phyloP scores from a whole-genome alignment of 2,888 invertebrate genomes.

The Volucella bombylans region DNA sequence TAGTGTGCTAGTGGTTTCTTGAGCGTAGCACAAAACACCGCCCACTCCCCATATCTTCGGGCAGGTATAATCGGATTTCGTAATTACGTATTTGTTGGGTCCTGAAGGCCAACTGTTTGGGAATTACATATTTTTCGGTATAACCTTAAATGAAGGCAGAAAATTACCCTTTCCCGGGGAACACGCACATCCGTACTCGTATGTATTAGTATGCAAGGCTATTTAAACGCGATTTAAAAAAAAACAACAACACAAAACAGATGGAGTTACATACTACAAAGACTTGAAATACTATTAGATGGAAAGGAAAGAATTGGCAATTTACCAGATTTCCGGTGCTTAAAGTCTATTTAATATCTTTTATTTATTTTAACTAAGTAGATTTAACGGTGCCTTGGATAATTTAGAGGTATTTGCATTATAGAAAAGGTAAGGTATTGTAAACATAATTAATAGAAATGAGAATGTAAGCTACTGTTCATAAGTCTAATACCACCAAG shows the following conservation, averaged over 20 bases:
- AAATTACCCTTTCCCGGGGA: not conserved
- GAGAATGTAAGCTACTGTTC: too few species aligned
- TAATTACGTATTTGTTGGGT: slow-evolving; percentile 60
- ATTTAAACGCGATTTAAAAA: not conserved
- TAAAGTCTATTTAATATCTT: too few species aligned
- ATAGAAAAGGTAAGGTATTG: too few species aligned
- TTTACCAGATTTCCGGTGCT: too few species aligned
- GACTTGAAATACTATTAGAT: not conserved
- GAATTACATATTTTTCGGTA: slow-evolving; percentile 18
- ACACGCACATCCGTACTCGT: not conserved
- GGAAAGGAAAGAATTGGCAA: too few species aligned
- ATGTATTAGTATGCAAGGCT: not conserved
- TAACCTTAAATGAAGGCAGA: not conserved
- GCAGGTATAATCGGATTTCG: slow-evolving; percentile 70
- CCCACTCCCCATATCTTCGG: slow-evolving; percentile 7
- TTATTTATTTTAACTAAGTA: not conserved
- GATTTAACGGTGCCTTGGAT: not conserved
- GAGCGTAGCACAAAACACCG: not conserved
- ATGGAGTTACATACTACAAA: slow-evolving; percentile 7
- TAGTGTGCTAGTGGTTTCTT: slow-evolving; percentile 76
- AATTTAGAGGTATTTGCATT: too few species aligned
- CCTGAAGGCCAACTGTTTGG: slow-evolving; percentile 55
- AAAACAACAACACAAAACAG: slow-evolving; percentile 4
- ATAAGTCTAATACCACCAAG: too few species aligned
- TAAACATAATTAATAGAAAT: too few species aligned